phyloP scores from a whole-genome alignment of 2,113 vertebrate genomes.

The Ivindomyrus marchei region DNA sequence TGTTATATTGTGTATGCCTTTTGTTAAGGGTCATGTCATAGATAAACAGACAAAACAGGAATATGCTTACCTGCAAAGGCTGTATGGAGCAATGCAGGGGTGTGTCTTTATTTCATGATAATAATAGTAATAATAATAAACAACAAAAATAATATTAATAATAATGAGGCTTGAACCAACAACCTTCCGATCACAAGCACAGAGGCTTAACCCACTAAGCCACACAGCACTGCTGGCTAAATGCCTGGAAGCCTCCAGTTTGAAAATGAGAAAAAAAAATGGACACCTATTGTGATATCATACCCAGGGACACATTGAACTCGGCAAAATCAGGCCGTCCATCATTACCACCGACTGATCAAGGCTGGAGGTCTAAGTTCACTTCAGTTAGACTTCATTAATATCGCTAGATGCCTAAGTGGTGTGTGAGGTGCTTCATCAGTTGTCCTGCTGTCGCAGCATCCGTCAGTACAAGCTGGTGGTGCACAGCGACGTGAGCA shows the following conservation, averaged over 20 bases:
- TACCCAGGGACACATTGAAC: not conserved
- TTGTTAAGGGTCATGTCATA: not conserved
- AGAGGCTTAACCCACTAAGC: not conserved
- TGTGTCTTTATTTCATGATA: not conserved
- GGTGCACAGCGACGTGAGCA: slow-evolving; percentile 59
- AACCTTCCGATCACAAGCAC: not conserved
- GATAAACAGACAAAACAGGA: not conserved
- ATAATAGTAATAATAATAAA: not conserved
- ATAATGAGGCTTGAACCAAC: not conserved
- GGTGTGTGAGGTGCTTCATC: not conserved
- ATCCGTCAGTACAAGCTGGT: slow-evolving; percentile 77
- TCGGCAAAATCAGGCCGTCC: not conserved
- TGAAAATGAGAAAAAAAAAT: not conserved
- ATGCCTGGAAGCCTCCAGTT: not conserved
- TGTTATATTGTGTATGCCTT: not conserved
- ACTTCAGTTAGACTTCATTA: not conserved
- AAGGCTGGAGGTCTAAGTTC: not conserved
- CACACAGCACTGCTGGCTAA: not conserved
- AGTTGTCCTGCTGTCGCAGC: slow-evolving; percentile 40
- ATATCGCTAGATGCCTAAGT: not conserved
- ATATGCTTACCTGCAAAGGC: not conserved
- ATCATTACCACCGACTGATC: not conserved
- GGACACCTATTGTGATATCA: not conserved
- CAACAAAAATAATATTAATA: not conserved
- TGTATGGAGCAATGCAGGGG: not conserved